These are phyloP conservation scores for Nannospalax galili DNA, from an alignment of 2,113 vertebrate genomes.

Conservation along the genomic window DNA sequence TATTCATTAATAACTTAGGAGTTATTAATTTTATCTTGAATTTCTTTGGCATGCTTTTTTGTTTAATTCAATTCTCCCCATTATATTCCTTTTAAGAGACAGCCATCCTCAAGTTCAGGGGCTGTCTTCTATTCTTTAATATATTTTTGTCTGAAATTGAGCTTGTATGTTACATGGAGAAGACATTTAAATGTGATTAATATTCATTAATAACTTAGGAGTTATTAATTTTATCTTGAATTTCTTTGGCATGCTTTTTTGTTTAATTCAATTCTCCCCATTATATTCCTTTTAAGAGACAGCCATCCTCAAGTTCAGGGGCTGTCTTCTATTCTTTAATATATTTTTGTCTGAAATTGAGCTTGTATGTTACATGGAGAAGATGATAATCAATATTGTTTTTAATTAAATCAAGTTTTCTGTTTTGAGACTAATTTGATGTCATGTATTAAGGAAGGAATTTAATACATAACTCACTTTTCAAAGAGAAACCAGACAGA, in stretches of 20 bases:
- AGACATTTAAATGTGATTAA: conserved; percentile 41
- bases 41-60: conserved; percentile 42
- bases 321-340: conserved; percentile 54
- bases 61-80: conserved; percentile 18
- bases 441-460: conserved; percentile 54
- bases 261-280: conserved; percentile 18
- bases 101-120: conserved; percentile 27
- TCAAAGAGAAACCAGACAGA: conserved; percentile 70
- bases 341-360: conserved; percentile 51
- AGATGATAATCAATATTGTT: conserved; percentile 54
- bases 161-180: neutral
- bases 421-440: conserved; percentile 69
- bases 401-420: conserved; percentile 55
- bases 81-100: conserved; percentile 45
- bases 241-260: conserved; percentile 42
- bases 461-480: conserved; percentile 71
- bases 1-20: neutral
- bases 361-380: neutral
- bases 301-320: conserved; percentile 27
- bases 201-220: neutral
- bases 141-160: conserved; percentile 51
- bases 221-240: conserved; percentile 40
- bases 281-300: conserved; percentile 45
- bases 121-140: conserved; percentile 54
- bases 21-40: conserved; percentile 40